Base-by-base conservation (phyloP, 2,888 invertebrate genomes). In the Tetanocera ferruginea region DNA sequence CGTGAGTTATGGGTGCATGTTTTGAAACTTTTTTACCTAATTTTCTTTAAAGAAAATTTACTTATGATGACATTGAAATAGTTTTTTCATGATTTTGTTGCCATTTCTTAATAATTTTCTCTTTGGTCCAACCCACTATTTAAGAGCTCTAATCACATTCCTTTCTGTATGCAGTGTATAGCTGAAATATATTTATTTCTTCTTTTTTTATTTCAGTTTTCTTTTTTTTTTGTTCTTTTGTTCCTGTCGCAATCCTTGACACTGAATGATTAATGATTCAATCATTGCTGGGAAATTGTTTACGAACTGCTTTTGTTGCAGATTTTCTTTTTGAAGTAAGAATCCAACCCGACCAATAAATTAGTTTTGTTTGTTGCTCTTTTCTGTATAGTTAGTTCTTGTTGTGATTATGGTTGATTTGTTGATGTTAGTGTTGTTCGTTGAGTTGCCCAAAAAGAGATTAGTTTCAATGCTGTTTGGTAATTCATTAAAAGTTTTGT, bases 231-330 rank as follows among this genome's bases (percentile, higher is more conserved):
- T 66, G 55, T 76, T 77, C 73, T 77, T 70, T 79, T 67, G 11
- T 17, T 67, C 51, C 60, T 52, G 75, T 67, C 51, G 60, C 62
- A 77, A 81, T 80, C 76, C 79, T 78, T 81, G 81, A 80, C 81
- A 80, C 78, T 79, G 77, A 80, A 81, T 81, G 81, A 82, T 82
- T 82, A 82, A 82, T 82, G 81, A 79, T 78, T 64, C 72, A 72
- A 81, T 79, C 78, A 81, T 79, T 82, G 70, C 70, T 55, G 51
- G 43, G 28, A 75, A 75, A 75, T 75, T 75, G 66, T 75, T 75
- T 75, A 67, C 75, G 67, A 75, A 75, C 55, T 67, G 75, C 75
- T 75, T 75, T 52, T 67, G 37, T 55, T 66, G 75, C 75, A 55
- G 52, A 55, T 49, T 60, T 62, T 60, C n/a, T n/a, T 43, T 67